Conservation (phyloP, 1,140 invertebrate genomes). For the Sycobia sp. region DNA sequence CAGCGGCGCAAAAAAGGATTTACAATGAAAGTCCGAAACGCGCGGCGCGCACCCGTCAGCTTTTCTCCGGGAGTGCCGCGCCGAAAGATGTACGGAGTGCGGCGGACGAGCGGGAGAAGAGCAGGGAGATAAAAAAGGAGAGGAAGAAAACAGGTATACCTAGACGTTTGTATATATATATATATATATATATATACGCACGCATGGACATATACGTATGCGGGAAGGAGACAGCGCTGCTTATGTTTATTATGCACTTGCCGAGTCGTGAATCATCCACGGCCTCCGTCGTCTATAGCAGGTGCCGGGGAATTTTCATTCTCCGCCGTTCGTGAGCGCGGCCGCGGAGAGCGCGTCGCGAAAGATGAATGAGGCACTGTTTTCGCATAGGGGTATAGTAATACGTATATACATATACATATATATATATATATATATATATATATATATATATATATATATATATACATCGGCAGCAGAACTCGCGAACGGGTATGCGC, state of each 20-base stretch:
- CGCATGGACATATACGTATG: too few species aligned
- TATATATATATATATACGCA: too few species aligned
- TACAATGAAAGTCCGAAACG: neutral
- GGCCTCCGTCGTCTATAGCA: conserved; percentile 7
- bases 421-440: too few species aligned
- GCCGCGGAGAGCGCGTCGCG: conserved; percentile 2
- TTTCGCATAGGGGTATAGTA: conserved; percentile 22
- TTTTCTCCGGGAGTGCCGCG: conserved; percentile 20
- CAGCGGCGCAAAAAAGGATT: neutral
- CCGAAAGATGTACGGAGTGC: conserved; percentile 23
- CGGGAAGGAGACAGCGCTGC: too few species aligned
- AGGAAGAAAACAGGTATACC: too few species aligned
- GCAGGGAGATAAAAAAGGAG: neutral
- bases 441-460: too few species aligned
- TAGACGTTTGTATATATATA: too few species aligned
- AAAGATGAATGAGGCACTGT: conserved; percentile 46
- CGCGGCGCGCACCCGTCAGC: conserved; percentile 1
- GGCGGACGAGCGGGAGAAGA: conserved; percentile 3
- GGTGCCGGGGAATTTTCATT: conserved; percentile 31
- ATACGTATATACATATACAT: too few species aligned
- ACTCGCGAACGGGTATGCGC: neutral
- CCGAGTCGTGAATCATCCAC: conserved; percentile 31
- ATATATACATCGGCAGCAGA: neutral
- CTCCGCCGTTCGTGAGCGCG: conserved; percentile 25
- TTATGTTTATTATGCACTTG: conserved; percentile 30